These are phyloP conservation scores for Rhinolophus ferrumequinum DNA, from an alignment of 2,113 vertebrate genomes.

Conservation along the genomic window DNA sequence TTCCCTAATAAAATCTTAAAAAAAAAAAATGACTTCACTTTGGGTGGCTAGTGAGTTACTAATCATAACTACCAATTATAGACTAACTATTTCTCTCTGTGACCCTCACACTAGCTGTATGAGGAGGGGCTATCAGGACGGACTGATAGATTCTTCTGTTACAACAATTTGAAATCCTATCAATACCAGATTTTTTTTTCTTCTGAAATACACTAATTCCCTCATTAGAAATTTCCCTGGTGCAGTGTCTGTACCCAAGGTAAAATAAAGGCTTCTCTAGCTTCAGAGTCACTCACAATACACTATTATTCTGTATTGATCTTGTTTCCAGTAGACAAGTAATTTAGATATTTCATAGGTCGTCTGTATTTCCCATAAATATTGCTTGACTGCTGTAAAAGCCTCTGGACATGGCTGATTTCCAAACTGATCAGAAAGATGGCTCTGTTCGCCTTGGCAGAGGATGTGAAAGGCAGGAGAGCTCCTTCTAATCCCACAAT, in stretches of 20 bases:
- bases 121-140: not conserved
- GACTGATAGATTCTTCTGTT: not conserved
- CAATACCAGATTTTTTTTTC: not conserved
- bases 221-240: conserved; percentile 2
- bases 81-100: not conserved
- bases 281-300: not conserved
- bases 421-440: conserved; percentile 60
- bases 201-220: not conserved
- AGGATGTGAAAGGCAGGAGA: not conserved
- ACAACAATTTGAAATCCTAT: not conserved
- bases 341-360: conserved; percentile 52
- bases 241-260: not conserved
- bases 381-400: conserved; percentile 48
- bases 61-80: not conserved
- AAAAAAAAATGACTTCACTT: not conserved
- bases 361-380: conserved; percentile 62
- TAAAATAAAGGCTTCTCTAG: conserved; percentile 32
- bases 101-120: no score
- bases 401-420: conserved; percentile 55
- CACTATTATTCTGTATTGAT: conserved; percentile 56
- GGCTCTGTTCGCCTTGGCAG: conserved; percentile 49
- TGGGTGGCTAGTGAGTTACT: not conserved
- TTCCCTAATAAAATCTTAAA: no score
- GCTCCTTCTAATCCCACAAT: conserved; percentile 30
- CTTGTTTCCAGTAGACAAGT: conserved; percentile 51